A percentile compares a stretch with the other conserved stretches of the same genome.
Evolutionary conservation across 2,113 vertebrate genomes (phyloP).

Genomic region (Megaleporinus macrocephalus): DNA sequence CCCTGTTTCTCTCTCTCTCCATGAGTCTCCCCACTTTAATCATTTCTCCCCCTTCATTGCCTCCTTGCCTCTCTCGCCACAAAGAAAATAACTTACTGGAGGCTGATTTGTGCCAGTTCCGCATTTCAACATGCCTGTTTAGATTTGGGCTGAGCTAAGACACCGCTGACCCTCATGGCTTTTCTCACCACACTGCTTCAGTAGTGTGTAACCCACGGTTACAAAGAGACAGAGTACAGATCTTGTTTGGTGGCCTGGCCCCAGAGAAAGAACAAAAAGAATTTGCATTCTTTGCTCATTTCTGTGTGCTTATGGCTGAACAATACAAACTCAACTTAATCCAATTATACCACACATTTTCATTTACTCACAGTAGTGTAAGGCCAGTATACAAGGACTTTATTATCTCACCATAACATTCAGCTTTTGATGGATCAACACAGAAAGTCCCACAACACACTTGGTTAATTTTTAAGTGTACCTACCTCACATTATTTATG

Average conservation of each 20-base stretch:
- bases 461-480: no score
- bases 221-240: slow-evolving; percentile 12
- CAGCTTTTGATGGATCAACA: no score
- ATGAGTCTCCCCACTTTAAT: not conserved
- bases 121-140: slow-evolving; percentile 26
- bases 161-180: no score
- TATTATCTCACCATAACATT: no score
- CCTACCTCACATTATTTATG: no score
- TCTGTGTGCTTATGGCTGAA: no score
- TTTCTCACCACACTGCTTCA: not conserved
- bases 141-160: not conserved
- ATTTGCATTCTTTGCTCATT: not conserved
- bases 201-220: slow-evolving; percentile 29
- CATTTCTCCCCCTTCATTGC: not conserved
- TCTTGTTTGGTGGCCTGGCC: slow-evolving; percentile 10
- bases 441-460: no score
- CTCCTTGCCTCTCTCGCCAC: not conserved
- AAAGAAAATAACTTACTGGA: not conserved
- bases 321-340: no score
- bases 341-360: no score
- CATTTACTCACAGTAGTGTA: no score
- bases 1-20: no score
- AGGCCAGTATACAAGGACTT: no score
- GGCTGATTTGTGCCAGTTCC: slow-evolving; percentile 16
- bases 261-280: slow-evolving; percentile 12